Evolutionary conservation across 2,888 invertebrate genomes (phyloP).

Genomic region (Phasia obesa): DNA sequence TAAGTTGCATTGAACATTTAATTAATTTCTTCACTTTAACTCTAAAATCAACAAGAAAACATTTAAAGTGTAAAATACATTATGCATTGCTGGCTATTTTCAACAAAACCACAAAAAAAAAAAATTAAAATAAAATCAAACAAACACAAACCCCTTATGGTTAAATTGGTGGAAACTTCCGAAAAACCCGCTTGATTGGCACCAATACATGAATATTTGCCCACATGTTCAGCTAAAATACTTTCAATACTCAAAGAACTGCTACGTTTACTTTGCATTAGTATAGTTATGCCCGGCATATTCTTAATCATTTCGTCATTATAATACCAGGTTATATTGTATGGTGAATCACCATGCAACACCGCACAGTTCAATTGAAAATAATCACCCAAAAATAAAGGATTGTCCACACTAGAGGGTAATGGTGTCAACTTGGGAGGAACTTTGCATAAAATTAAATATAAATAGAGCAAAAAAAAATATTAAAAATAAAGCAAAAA

Average conservation of each 20-base stretch:
- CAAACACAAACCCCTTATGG: slow-evolving; percentile 80
- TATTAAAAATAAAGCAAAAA: background rate
- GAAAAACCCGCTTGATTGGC: slow-evolving; percentile 85
- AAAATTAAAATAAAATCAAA: slow-evolving; percentile 23
- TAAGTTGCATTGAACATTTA: slow-evolving; percentile 44
- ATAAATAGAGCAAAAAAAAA: slow-evolving; percentile 4
- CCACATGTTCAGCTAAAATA: slow-evolving; percentile 86
- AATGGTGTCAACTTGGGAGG: slow-evolving; percentile 86
- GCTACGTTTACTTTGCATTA: slow-evolving; percentile 84
- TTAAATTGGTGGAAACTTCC: slow-evolving; percentile 79
- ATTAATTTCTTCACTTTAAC: background rate
- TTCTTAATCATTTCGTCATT: slow-evolving; percentile 82
- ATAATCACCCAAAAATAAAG: slow-evolving; percentile 85
- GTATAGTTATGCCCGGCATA: slow-evolving; percentile 77
- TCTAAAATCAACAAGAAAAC: slow-evolving; percentile 25
- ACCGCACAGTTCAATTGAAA: slow-evolving; percentile 87
- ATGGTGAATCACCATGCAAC: slow-evolving; percentile 90
- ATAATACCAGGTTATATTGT: slow-evolving; percentile 90
- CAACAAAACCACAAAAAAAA: too few relatives aligned
- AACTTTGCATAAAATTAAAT: slow-evolving; percentile 81
- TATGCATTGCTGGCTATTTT: slow-evolving; percentile 8
- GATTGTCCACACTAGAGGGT: slow-evolving; percentile 84
- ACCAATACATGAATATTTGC: slow-evolving; percentile 89
- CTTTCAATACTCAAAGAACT: slow-evolving; percentile 86
- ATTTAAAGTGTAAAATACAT: slow-evolving; percentile 34